These are phyloP conservation scores for Coregonus sp. DNA, from an alignment of 2,797 vertebrate genomes.

Conservation along the genomic window DNA sequence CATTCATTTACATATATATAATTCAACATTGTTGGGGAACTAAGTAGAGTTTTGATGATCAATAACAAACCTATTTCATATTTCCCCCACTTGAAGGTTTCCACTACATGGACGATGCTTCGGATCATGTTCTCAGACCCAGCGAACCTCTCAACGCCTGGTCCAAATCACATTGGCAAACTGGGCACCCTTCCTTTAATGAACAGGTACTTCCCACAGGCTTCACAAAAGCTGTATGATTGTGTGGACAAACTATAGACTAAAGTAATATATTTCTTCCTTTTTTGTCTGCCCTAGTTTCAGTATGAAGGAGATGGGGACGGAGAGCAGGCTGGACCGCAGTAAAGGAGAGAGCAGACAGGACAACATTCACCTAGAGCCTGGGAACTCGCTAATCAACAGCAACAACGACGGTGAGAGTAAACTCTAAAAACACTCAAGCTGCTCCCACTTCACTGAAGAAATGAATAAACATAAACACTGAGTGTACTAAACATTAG, in stretches of 20 bases:
- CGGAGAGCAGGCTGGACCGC: conserved; percentile 85
- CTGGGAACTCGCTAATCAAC: conserved; percentile 85
- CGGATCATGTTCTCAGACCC: conserved; percentile 95
- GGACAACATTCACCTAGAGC: conserved; percentile 87
- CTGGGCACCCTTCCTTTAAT: conserved; percentile 85
- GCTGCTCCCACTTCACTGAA: too few relatives aligned
- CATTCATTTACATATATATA: not conserved
- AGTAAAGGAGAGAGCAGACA: conserved; percentile 89
- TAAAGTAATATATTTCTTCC: not conserved
- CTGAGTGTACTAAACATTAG: too few relatives aligned
- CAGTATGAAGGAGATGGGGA: conserved; percentile 86
- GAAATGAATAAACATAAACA: too few relatives aligned
- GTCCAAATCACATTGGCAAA: conserved; percentile 87
- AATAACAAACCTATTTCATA: not conserved
- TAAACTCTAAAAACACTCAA: too few relatives aligned
- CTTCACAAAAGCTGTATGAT: not conserved
- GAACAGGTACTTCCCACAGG: conserved; percentile 81
- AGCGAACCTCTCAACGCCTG: conserved; percentile 72
- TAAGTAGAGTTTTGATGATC: not conserved
- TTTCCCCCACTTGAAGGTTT: conserved; percentile 65
- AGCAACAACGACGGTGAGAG: conserved; percentile 87
- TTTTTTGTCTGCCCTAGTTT: conserved; percentile 73
- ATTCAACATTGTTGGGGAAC: not conserved
- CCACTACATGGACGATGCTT: conserved; percentile 94
- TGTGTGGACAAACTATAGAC: not conserved